Conservation (phyloP, 2,797 vertebrate genomes). For the Triplophysa yarkandensis region DNA sequence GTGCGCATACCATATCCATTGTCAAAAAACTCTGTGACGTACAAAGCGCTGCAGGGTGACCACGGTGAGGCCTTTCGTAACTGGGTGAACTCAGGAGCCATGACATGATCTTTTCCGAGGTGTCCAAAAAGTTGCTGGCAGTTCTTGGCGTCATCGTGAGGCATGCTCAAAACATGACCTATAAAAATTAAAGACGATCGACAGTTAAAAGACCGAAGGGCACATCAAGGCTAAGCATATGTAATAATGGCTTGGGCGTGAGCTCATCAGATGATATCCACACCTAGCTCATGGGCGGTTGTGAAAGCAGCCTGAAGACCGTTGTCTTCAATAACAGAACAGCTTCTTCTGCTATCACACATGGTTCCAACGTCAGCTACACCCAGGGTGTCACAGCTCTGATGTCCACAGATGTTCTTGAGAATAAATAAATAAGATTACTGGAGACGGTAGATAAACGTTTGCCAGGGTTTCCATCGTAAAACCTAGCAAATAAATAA, state of each 20-base stretch:
- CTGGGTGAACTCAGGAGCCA: slow-evolving; percentile 87
- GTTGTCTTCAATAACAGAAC: slow-evolving; percentile 92
- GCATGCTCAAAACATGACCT: slow-evolving; percentile 97
- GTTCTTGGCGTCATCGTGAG: slow-evolving; percentile 93
- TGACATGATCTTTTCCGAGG: slow-evolving; percentile 83
- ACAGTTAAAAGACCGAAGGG: neutral
- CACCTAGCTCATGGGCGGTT: slow-evolving; percentile 91
- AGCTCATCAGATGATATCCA: slow-evolving; percentile 40
- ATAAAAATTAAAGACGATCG: neutral
- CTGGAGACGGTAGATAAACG: slow-evolving; percentile 44
- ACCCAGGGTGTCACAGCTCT: slow-evolving; percentile 89
- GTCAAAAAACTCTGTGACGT: slow-evolving; percentile 94
- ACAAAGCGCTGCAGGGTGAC: slow-evolving; percentile 93
- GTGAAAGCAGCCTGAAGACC: slow-evolving; percentile 93
- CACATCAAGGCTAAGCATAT: neutral
- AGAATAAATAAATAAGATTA: neutral
- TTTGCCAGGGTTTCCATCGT: slow-evolving; percentile 63
- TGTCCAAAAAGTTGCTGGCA: slow-evolving; percentile 85
- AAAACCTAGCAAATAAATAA: slow-evolving; percentile 62
- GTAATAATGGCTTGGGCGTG: neutral
- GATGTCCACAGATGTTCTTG: slow-evolving; percentile 91
- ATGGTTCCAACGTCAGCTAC: slow-evolving; percentile 93
- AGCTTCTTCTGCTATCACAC: slow-evolving; percentile 94
- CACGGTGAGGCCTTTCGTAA: slow-evolving; percentile 87
- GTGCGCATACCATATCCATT: slow-evolving; percentile 84